Percentiles rank a stretch among this genome's conserved stretches.
Evolutionary conservation across 2,797 vertebrate genomes (phyloP).

Genomic region (Trematomus bernacchii): DNA sequence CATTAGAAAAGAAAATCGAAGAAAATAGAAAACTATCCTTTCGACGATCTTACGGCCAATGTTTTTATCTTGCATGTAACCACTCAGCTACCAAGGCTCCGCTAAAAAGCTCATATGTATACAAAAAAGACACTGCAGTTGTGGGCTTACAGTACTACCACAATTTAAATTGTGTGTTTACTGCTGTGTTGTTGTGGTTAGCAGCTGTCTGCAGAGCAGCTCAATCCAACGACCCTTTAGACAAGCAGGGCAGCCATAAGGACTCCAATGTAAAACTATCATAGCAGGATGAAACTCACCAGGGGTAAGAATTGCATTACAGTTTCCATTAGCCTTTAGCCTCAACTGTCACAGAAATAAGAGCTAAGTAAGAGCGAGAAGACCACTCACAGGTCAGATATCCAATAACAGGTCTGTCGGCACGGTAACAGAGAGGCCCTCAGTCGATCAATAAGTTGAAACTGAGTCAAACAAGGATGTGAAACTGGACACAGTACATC

Average conservation of each 20-base stretch:
- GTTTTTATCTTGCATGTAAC: no score
- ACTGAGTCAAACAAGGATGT: slow-evolving; percentile 45
- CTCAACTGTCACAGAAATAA: slow-evolving; percentile 62
- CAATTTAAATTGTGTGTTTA: slow-evolving; percentile 32
- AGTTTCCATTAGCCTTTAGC: slow-evolving; percentile 71
- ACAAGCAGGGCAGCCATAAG: slow-evolving; percentile 42
- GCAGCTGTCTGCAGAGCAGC: slow-evolving; percentile 36
- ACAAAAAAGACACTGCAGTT: background rate
- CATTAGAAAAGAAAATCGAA: background rate
- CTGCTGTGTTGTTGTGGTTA: slow-evolving; percentile 33
- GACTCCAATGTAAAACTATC: slow-evolving; percentile 43
- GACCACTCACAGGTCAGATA: slow-evolving; percentile 68
- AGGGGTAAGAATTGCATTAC: slow-evolving; percentile 55
- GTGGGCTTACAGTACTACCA: background rate
- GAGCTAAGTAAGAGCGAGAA: slow-evolving; percentile 62
- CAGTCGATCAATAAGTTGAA: slow-evolving; percentile 48
- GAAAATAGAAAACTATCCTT: no score
- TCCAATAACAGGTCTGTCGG: slow-evolving; percentile 49
- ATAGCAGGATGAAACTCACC: slow-evolving; percentile 53
- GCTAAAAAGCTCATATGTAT: background rate
- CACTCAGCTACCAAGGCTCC: no score
- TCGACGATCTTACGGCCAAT: no score
- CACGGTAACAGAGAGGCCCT: slow-evolving; percentile 41
- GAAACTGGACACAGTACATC: slow-evolving; percentile 25
- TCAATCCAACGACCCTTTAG: slow-evolving; percentile 40